Base-by-base conservation (phyloP, 1,140 invertebrate genomes). In the Lepidotrigona ventralis region DNA sequence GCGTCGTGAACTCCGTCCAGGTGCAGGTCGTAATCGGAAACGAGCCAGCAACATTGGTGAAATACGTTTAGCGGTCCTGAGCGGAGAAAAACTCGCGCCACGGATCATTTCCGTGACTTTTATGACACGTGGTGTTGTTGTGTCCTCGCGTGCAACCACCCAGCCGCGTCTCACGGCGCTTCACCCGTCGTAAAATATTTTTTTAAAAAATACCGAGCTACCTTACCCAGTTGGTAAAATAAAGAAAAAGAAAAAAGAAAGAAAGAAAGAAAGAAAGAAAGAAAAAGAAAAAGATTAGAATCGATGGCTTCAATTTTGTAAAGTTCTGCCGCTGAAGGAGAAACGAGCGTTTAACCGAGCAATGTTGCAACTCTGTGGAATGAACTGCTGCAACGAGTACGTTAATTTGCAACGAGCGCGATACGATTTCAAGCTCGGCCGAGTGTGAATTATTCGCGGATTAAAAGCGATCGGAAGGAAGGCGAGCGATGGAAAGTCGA, bases 21-120 rank as follows among this genome's bases (percentile, higher is more conserved):
- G 60, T 75, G 74, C 71, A 60, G 29, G 17, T 68, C 70, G 77
- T 80, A 69, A 74, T 73, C 77, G 66, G 51, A 60, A 60, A 60
- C 53, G 26, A 51, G 26, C 15, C 63, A 51, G 77, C 79, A 84
- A 83, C 29, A 23, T 69, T 26, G 33, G 26, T 29, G 60, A 66
- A 54, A 39, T 54, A 75, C 29, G n/a, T 54, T 39, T 33, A 23
- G 26, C 21, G 51, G 51, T 29, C 54, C 60, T 75, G 29, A 81
- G 11, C 26, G 23, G 15, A 51, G 53, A 1, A 46, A 51, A 23
- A 1, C 21, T 29, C 19, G 2, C 0, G 5, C 3, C 0, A 23
- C 11, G 54, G 23, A 78, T 71, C 33, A 53, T 58, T 71, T 56
- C 19, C 17, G n/a, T 15, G 23, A 70, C 3, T 70, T 54, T 79